These are phyloP conservation scores for Diaphora mendica DNA, from an alignment of 2,888 invertebrate species.

Conservation along the genomic window DNA sequence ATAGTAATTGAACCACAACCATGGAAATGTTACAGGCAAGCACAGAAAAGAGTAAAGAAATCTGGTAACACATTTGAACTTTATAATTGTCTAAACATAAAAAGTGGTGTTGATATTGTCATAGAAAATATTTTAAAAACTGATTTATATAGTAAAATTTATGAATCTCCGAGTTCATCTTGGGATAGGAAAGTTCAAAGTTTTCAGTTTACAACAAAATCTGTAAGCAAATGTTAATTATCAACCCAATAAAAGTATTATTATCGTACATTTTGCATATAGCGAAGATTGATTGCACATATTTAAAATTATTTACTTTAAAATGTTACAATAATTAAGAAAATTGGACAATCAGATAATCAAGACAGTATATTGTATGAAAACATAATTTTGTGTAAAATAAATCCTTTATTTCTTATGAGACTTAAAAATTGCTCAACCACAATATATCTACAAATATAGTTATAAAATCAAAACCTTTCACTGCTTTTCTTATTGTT, in stretches of 20 bases:
- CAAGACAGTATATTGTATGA: too few species aligned
- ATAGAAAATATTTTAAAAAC: conserved; percentile 86
- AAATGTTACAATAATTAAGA: too few species aligned
- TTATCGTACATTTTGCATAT: too few species aligned
- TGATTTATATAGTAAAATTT: conserved; percentile 82
- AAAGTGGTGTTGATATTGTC: conserved; percentile 86
- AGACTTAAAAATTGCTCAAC: neutral
- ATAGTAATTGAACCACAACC: conserved; percentile 93
- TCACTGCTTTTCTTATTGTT: neutral
- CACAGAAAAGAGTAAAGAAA: conserved; percentile 90
- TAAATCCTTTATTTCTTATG: neutral
- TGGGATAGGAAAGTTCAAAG: conserved; percentile 91
- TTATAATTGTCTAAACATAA: conserved; percentile 87
- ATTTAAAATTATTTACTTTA: too few species aligned
- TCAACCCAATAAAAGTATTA: too few species aligned
- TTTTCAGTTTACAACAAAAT: conserved; percentile 73
- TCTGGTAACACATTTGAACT: conserved; percentile 87
- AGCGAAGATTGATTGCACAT: too few species aligned
- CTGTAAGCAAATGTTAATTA: neutral
- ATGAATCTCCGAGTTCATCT: conserved; percentile 86
- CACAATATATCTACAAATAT: neutral
- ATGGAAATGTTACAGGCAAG: conserved; percentile 94
- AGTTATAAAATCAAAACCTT: neutral
- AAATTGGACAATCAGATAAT: too few species aligned
- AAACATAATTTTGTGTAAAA: neutral